Evolutionary conservation across 2,888 invertebrate species (phyloP).

Genomic region (Erpobdella octoculata): DNA sequence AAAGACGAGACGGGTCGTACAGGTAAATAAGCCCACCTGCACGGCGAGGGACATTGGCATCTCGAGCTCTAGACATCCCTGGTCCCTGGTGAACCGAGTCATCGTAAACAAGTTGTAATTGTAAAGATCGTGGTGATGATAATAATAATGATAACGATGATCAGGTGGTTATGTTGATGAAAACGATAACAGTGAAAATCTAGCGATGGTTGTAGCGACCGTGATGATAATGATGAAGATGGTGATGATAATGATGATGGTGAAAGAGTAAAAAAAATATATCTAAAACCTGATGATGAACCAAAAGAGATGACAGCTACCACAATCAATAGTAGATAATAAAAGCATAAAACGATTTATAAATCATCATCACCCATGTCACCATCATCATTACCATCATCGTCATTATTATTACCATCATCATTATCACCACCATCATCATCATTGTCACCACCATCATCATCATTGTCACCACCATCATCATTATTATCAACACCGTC

Average conservation of each 20-base stretch:
- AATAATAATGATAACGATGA: neutral
- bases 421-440: neutral
- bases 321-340: neutral
- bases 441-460: neutral
- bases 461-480: neutral
- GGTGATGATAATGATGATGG: no score
- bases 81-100: constrained; percentile 23
- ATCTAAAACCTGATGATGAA: no score
- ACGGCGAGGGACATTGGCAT: constrained; percentile 98
- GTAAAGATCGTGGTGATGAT: neutral
- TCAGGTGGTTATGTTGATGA: neutral
- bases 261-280: neutral
- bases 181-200: neutral
- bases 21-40: no score
- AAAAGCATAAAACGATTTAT: no score
- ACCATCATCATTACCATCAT: neutral
- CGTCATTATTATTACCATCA: neutral
- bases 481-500: neutral
- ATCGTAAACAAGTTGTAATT: neutral
- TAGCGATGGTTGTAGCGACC: neutral
- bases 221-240: no score
- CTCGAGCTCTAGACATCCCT: constrained; percentile 72
- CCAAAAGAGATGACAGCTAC: neutral
- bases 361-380: no score
- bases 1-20: no score